phyloP scores from a whole-genome alignment of 2,113 vertebrate species.

The Bungarus multicinctus region DNA sequence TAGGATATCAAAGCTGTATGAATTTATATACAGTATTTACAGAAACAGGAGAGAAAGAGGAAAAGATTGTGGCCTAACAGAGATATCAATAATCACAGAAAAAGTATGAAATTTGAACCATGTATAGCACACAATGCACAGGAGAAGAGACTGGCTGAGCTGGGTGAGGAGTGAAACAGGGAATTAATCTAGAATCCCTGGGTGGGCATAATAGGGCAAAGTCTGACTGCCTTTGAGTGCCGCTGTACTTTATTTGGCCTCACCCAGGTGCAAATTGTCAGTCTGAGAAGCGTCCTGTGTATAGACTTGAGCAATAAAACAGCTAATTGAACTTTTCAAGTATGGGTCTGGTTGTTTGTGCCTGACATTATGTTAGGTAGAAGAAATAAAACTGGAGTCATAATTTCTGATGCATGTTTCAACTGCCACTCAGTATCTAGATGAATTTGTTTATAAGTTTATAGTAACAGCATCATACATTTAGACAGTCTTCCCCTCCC shows the following conservation, averaged over 20 bases:
- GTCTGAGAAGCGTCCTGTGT: not conserved
- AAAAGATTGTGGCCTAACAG: not conserved
- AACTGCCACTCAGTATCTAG: not conserved
- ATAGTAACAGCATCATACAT: not conserved
- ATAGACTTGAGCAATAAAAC: not conserved
- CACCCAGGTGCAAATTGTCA: not conserved
- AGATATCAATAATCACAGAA: not conserved
- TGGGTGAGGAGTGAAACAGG: not conserved
- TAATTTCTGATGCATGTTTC: not conserved
- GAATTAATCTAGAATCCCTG: not conserved
- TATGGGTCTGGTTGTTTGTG: not conserved
- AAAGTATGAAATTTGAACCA: too few relatives aligned
- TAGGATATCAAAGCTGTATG: not conserved
- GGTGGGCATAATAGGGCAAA: not conserved
- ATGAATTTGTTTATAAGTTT: not conserved
- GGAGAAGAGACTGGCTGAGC: not conserved
- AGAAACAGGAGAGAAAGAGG: not conserved
- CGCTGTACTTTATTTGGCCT: not conserved
- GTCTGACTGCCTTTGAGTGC: not conserved
- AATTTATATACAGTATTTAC: not conserved
- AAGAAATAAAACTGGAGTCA: not conserved
- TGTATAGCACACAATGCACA: not conserved
- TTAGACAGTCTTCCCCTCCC: not conserved
- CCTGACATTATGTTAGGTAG: not conserved
- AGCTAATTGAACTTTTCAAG: not conserved